A percentile compares a stretch with the other conserved stretches of the same genome.
These are phyloP conservation scores for Rhyacichthys aspro DNA, from an alignment of 2,797 vertebrate genomes.

Conservation along the genomic window DNA sequence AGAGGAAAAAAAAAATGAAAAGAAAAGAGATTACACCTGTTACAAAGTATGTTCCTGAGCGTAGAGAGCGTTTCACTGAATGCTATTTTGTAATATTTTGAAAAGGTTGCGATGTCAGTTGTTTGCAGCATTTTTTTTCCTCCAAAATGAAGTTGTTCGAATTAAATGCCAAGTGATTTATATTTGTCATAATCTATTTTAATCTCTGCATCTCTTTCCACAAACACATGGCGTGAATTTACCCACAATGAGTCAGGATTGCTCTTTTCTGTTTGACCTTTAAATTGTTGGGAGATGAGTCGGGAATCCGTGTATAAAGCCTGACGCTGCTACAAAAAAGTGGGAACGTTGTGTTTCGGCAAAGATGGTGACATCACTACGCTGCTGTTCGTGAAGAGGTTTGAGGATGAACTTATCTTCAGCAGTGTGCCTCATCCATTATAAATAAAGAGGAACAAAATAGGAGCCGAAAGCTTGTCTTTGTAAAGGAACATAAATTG, in stretches of 20 bases:
- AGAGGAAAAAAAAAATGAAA: constrained; percentile 16
- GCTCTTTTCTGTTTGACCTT: constrained; percentile 58
- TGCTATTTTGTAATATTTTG: neutral
- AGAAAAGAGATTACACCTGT: constrained; percentile 27
- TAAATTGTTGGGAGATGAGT: constrained; percentile 2
- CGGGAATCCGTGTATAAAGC: neutral
- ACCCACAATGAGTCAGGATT: constrained; percentile 41
- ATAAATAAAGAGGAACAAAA: constrained; percentile 27
- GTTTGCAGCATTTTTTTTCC: constrained; percentile 1
- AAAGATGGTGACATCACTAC: constrained; percentile 21
- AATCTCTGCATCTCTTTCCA: neutral
- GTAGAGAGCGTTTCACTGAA: neutral
- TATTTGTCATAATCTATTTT: constrained; percentile 34
- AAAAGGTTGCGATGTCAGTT: constrained; percentile 10
- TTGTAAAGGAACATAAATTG: constrained; percentile 4
- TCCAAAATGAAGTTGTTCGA: constrained; percentile 13
- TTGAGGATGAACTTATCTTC: constrained; percentile 23
- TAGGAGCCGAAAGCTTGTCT: constrained; percentile 2
- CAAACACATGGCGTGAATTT: neutral
- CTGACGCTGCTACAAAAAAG: neutral
- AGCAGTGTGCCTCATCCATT: constrained; percentile 40
- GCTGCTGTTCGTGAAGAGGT: constrained; percentile 11
- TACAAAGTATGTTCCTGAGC: neutral
- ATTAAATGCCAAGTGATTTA: constrained; percentile 35
- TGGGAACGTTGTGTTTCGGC: neutral